Base-by-base conservation (phyloP, 2,888 invertebrate genomes). In the Mylabris sibirica region DNA sequence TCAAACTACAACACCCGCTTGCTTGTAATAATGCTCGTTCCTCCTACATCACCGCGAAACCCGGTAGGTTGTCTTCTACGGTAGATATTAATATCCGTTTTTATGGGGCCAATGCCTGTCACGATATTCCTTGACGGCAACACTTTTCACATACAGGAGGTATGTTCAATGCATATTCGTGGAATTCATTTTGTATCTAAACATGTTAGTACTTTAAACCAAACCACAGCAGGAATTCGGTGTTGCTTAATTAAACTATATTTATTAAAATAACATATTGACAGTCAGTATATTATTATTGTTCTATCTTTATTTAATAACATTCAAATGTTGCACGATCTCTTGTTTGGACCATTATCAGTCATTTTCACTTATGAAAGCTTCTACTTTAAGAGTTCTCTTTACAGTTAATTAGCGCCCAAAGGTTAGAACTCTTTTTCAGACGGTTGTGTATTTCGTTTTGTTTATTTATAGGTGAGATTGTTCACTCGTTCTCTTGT, bases 1-100 rank as follows among this genome's bases (percentile, higher is more conserved):
- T 78, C 77, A 78, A 76, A 74, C 72, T 75, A 73, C 71, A 67
- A 70, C 73, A 74, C 72, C 65, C 73, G 68, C 74, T 69, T 59
- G 69, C 75, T 65, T 71, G 73, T 73, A 74, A 74, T 73, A 75
- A 75, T 68, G 72, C 71, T 71, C 66, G 74, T 71, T 72, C 72
- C 66, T 67, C 67, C 67, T 63, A 53, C 53, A 17, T 63, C 62
- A 71, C 59, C 68, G 59, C 11, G 3, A 30, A 5, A 59, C 68
- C 68, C 68, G 59, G 66, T 64, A 68, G 65, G 75, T 73, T 70
- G 74, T 67, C 72, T 68, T 70, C 71, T 73, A 68, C 76, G 68
- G 59, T 65, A 71, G 75, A 73, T 75, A 76, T 76, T 76, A 76
- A 76, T 76, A 76, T 75, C 73, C 68, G 75, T 76, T 76, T 76